Conservation (phyloP, 1,140 invertebrate genomes). For the Trissolcus basalis region DNA sequence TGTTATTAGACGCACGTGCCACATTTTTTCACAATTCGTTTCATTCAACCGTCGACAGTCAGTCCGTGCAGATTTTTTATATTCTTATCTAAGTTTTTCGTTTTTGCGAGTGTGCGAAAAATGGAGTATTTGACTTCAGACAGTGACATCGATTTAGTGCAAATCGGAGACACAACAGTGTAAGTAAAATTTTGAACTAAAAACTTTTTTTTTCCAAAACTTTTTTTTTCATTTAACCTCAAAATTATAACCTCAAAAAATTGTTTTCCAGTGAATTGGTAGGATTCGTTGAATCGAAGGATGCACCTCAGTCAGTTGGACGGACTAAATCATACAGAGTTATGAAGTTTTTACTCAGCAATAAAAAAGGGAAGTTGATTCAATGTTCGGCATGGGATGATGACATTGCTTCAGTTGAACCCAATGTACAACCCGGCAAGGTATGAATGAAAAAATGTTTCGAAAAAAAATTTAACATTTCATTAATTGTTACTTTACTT, state of each 20-base stretch:
- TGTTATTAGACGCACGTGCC: too few species aligned
- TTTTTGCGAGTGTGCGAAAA: too few species aligned
- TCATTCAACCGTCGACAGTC: too few species aligned
- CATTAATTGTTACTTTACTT: too few species aligned
- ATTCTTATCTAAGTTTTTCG: too few species aligned
- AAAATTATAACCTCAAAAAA: not conserved
- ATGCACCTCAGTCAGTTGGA: not conserved
- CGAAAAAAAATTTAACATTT: too few species aligned
- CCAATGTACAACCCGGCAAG: not conserved
- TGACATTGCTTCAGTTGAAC: not conserved
- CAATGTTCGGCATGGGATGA: slow-evolving; percentile 1
- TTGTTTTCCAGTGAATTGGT: not conserved
- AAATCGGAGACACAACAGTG: not conserved
- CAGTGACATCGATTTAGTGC: not conserved
- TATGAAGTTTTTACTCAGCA: not conserved
- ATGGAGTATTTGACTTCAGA: not conserved
- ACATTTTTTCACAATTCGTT: too few species aligned
- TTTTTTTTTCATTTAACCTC: too few species aligned
- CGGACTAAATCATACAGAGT: not conserved
- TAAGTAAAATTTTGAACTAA: not conserved
- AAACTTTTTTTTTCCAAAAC: too few species aligned
- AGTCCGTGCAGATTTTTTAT: too few species aligned
- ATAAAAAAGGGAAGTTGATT: not conserved
- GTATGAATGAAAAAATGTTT: slow-evolving; percentile 4
- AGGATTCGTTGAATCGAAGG: not conserved